Evolutionary conservation across 2,888 invertebrate genomes (phyloP), one percentile per base, ranked within the genome.

Genomic region (Stenurella melanura): DNA sequence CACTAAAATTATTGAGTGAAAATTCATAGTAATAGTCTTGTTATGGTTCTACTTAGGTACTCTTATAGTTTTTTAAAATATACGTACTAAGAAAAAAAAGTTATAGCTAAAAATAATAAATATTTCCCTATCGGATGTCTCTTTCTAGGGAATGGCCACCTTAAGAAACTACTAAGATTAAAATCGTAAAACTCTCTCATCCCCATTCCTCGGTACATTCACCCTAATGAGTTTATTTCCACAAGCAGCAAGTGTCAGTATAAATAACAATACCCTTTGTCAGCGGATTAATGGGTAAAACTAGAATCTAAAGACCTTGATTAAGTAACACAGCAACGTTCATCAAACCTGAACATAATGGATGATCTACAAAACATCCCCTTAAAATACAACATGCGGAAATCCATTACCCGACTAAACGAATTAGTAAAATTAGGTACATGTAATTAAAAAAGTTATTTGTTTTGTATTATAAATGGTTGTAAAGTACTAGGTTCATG

Each of bases 201-300:
- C 15, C 15, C 15, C n/a, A n/a, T 50, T 50, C 50, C n/a, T 4
- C 15, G n/a, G 17, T 50, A 17, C 60, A 9, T 19, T n/a, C 15
- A 56, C 21, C 60, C 60, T 58, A 21, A 70, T 42, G 42, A 70
- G 58, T 58, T 70, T 60, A 70, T 58, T 70, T 60, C 60, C n/a
- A 21, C 70, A 34, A 60, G 38, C 56, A 61, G 42, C 70, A 70
- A 70, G 70, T 70, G 70, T 61, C 73, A 73, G 75, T 70, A 73
- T 70, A 60, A 70, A 60, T 60, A 70, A 70, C 70, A 70, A 70
- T 38, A 70, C 19, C 70, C 70, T 64, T 70, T 56, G 70, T 63
- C 75, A 75, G 57, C 30, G 63, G 64, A 70, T 70, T 75, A 75
- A 75, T 75, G 75, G 50, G 70, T 34, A 75, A 75, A 64, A 64